phyloP scores from a whole-genome alignment of 1,140 invertebrate species.

The Paracyclopina nana region DNA sequence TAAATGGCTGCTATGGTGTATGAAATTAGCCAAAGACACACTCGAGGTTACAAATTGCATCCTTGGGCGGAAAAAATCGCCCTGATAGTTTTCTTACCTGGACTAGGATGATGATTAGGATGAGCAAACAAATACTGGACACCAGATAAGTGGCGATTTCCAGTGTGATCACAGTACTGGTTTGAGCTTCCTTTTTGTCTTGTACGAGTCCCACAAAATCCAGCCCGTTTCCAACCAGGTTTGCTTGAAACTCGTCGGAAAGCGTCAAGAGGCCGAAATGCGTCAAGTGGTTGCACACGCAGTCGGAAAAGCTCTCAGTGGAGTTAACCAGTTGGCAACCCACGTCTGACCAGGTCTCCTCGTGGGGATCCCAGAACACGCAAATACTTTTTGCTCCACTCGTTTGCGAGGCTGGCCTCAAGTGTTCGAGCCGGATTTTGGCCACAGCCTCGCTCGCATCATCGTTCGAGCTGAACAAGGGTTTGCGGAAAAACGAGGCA shows the following conservation, averaged over 20 bases:
- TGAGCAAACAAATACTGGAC: not conserved
- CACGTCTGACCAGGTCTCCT: conserved; percentile 70
- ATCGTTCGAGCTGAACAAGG: too few relatives aligned
- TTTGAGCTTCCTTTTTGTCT: not conserved
- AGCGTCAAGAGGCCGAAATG: conserved; percentile 92
- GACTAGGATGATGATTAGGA: not conserved
- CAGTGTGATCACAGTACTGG: not conserved
- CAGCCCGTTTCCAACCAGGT: too few relatives aligned
- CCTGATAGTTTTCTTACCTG: conserved; percentile 8
- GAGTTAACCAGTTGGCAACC: conserved; percentile 60
- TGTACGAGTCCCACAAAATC: too few relatives aligned
- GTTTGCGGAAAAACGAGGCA: too few relatives aligned
- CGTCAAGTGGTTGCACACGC: conserved; percentile 83
- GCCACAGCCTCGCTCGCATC: too few relatives aligned
- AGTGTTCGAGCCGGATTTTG: conserved; percentile 50
- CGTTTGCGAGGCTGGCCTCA: conserved; percentile 51
- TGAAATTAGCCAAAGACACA: too few relatives aligned
- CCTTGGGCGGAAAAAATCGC: too few relatives aligned
- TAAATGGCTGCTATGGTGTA: too few relatives aligned
- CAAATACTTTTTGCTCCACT: conserved; percentile 78
- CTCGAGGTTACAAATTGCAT: too few relatives aligned
- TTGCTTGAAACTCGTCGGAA: too few relatives aligned
- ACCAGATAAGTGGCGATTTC: conserved; percentile 8
- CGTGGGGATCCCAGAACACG: conserved; percentile 79
- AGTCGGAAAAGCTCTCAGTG: conserved; percentile 70